Base-by-base conservation (phyloP, 2,113 vertebrate genomes). In the Rhynchomys soricoides region DNA sequence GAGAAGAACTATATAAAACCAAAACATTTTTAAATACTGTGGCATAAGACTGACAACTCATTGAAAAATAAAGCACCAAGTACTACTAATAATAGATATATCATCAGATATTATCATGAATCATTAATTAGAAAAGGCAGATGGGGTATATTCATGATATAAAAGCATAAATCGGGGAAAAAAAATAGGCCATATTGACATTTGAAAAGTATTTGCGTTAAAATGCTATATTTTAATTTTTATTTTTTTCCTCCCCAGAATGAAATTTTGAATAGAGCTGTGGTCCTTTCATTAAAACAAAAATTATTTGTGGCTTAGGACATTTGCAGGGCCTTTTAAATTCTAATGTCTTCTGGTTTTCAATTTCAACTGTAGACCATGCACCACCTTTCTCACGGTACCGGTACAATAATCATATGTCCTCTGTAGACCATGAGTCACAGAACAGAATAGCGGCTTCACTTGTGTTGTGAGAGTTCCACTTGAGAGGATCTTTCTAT, bases 211-310 rank as follows among this genome's bases (percentile, higher is more conserved):
- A 48, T 19, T 50, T 73, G 21, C 37, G 62, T 90, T 94, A n/a
- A 57, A 75, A 48, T 8, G 22, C 52, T 24, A 3, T 78, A 43
- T 92, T 85, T 96, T 78, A 86, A 96, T 78, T 94, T 94, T 86
- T 62, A 31, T 57, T 0, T 3, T 22, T 8, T 73, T 91, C 2
- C 1, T 78, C n/a, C 15, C 13, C 34, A 71, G 45, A 66, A 4
- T 90, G 22, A 57, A 88, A 57, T 86, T 91, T 59, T 7, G 73
- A 94, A 40, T 77, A 24, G 0, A 91, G 8, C 17, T 17, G 2
- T 22, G 3, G 13, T 85, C 2, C 6, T 81, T 9, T 31, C 31
- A 43, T 89, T 74, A 74, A 74, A 89, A 22, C 50, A 19, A 89
- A 43, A 75, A 43, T 0, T 7, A n/a, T 43, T 2, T 75, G 1